phyloP scores from a whole-genome alignment of 2,113 vertebrate genomes.

The Spea bombifrons region DNA sequence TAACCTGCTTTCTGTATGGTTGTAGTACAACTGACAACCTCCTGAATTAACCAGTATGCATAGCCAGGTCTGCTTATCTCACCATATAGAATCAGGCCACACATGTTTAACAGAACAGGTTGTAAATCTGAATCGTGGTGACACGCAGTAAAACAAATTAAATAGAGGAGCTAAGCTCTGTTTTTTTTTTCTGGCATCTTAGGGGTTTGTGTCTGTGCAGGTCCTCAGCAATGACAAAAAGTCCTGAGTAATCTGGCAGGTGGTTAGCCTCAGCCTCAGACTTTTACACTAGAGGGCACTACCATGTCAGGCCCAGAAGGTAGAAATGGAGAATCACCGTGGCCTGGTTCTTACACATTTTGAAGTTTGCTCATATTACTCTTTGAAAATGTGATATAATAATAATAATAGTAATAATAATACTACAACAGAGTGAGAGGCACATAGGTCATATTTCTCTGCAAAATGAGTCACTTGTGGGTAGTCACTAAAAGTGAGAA shows the following conservation, averaged over 20 bases:
- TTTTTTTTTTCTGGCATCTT: not conserved
- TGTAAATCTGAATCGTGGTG: not conserved
- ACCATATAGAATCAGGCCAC: not conserved
- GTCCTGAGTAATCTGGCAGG: not conserved
- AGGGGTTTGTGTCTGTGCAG: not conserved
- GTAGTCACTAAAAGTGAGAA: too few relatives aligned
- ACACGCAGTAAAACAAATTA: not conserved
- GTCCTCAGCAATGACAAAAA: not conserved
- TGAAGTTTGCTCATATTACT: conserved; percentile 47
- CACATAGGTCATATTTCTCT: conserved; percentile 51
- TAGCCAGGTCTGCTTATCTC: too few relatives aligned
- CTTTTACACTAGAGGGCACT: conserved; percentile 91
- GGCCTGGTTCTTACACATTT: conserved; percentile 49
- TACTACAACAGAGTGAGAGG: conserved; percentile 29
- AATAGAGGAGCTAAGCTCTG: not conserved
- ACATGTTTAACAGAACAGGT: not conserved
- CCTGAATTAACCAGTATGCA: too few relatives aligned
- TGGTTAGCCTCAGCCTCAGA: conserved; percentile 4
- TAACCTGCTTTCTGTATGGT: too few relatives aligned
- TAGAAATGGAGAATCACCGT: conserved; percentile 62
- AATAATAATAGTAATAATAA: not conserved
- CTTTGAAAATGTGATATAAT: conserved; percentile 10
- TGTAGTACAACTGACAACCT: too few relatives aligned
- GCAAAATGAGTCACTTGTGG: conserved; percentile 22
- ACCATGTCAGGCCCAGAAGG: conserved; percentile 77